Base-by-base conservation (phyloP, 2,113 vertebrate genomes). In the Clupea harengus region DNA sequence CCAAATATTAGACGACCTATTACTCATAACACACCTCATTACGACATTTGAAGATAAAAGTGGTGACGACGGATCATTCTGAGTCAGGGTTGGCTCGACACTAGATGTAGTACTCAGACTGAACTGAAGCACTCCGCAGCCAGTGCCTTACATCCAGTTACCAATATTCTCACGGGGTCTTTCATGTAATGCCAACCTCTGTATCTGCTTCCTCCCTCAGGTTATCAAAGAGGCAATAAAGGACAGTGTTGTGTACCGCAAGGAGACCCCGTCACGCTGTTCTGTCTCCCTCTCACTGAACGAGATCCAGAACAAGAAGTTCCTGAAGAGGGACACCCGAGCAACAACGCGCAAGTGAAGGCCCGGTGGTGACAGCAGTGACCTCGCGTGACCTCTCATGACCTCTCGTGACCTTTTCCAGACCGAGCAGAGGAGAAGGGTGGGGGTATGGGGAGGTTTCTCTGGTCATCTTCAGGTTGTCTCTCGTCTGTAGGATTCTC, bases 161-260 rank as follows among this genome's bases (percentile, higher is more conserved):
- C 10, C 15, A 10, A 60, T 60, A 60, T n/a, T 18, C 54, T 60
- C 54, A 22, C 4, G 4, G 54, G 18, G 3, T 5, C 18, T 60
- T 54, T 54, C 28, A 81, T n/a, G 28, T 52, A 25, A 72, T 22
- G 11, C 20, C 64, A 28, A 18, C 20, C 6, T 2, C 2, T 44
- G 13, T 86, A 32, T 47, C 45, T 28, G 82, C 44, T 25, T 39
- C 18, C 67, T 45, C 52, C 81, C 90, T 8, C 88, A 99, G 98
- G 95, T 96, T 87, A 98, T 99, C 80, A 98, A 97, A 91, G 93
- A 97, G 8, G 97, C 97, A 13, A 96, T 99, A 75, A 88, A 95
- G 54, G 97, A 98, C 0, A 96, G 97, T 91, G 96, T 99, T 4
- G 91, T 96, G 49, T 95, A 96, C 86, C 93, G 95, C 89, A 97